Evolutionary conservation across 2,113 vertebrate species (phyloP).

Genomic region (Laticauda colubrina): DNA sequence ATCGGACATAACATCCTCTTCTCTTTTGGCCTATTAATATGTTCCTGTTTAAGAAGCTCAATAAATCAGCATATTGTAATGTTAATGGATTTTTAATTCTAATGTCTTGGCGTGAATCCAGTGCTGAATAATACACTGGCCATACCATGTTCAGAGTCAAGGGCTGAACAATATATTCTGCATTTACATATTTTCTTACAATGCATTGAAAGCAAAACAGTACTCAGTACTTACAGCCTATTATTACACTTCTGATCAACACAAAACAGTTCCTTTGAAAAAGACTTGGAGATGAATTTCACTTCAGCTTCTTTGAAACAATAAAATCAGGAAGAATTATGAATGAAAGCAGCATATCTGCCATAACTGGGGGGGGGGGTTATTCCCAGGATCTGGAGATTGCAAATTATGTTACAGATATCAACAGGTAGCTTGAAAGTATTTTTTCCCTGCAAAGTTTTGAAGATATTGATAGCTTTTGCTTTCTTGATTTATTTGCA

Average conservation of each 20-base stretch:
- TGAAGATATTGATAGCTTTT: background rate
- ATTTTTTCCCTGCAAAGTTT: conserved; percentile 1
- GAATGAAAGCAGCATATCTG: conserved; percentile 5
- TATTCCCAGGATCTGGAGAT: conserved; percentile 1
- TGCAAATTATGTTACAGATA: background rate
- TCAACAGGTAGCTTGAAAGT: too few species aligned
- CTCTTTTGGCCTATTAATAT: background rate
- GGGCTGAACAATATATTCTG: background rate
- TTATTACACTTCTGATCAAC: background rate
- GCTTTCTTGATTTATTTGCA: background rate
- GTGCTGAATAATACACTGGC: background rate
- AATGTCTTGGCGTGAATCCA: background rate
- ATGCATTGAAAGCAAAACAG: background rate
- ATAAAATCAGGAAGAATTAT: background rate
- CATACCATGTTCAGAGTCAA: background rate
- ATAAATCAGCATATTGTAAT: background rate
- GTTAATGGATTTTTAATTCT: background rate
- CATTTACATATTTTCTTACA: background rate
- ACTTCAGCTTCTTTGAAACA: background rate
- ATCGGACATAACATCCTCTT: background rate
- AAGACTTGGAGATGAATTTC: background rate
- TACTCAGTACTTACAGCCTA: background rate
- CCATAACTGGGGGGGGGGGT: conserved; percentile 1
- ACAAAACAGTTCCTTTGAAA: background rate
- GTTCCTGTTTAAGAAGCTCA: background rate